Base-by-base conservation (phyloP, 37 sponge, comb jelly and placozoan genomes). In the Cliona cf. orientalis region DNA sequence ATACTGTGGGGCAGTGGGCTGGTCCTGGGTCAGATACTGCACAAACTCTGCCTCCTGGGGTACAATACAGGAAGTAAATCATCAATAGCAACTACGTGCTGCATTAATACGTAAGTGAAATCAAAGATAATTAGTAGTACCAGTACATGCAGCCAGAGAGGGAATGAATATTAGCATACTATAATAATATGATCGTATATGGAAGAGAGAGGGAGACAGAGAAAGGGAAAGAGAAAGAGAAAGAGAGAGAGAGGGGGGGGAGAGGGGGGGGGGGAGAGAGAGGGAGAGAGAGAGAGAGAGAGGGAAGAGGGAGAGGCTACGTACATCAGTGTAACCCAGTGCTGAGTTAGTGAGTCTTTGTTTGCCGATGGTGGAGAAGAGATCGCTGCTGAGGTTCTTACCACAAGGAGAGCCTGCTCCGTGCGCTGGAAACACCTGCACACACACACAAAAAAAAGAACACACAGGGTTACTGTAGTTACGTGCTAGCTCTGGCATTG, bases 381-480 rank as follows among this genome's bases (percentile, higher is more conserved):
- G 85, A 21, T 72, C 91, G 33, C 66, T 43, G 37, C 87, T 66
- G 39, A 95, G 71, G 80, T 83, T 87, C 80, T 92, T 89, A 0
- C 96, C 96, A 92, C 96, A 95, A 0, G 96, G 96, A 63, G 96
- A 95, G 0, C 96, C 96, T 41, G 93, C 91, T 36, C 96, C 96
- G 44, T 95, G 96, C 33, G 96, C 93, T 36, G 96, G 96, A 57
- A 91, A 90, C 38, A 95, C 90, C 90, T 92, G 65, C 5, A 46
- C 1, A n/a, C 28, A 9, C 6, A 58, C 35, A 65, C 6, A 61
- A 40, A 74, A 41, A n/a, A 68, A 23, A 25, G 23, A 12, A 12
- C 63, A 62, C 23, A 23, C 28, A 25, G 28, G 21, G n/a, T n/a
- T n/a, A n/a, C n/a, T n/a, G n/a, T n/a, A n/a, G n/a, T n/a, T n/a